These are phyloP conservation scores for Charaxes varanes DNA, from an alignment of 1,140 invertebrate genomes.

Conservation along the genomic window DNA sequence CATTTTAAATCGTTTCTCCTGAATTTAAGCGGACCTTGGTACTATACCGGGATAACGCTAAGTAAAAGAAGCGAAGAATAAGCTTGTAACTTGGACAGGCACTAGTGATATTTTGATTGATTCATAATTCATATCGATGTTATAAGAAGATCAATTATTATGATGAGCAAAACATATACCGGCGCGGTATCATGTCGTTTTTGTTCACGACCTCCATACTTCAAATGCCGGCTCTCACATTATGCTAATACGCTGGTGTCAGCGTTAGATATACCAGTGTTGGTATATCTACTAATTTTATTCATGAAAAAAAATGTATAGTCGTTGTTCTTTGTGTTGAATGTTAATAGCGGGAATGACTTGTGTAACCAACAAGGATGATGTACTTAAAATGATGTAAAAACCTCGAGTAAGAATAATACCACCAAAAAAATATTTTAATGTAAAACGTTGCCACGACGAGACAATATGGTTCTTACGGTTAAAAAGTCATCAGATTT, in stretches of 20 bases:
- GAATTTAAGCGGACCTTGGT: no score
- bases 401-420: no score
- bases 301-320: conserved; percentile 1
- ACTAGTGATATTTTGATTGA: conserved; percentile 57
- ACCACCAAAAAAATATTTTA: no score
- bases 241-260: conserved; percentile 17
- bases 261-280: no score
- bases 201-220: conserved; percentile 26
- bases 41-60: no score
- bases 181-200: conserved; percentile 33
- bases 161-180: conserved; percentile 46
- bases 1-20: no score
- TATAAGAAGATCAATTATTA: conserved; percentile 55
- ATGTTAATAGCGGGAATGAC: not conserved
- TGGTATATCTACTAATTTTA: no score
- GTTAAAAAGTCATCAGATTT: no score
- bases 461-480: no score
- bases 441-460: no score
- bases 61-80: not conserved
- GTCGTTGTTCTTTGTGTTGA: not conserved
- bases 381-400: no score
- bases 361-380: no score
- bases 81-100: conserved; percentile 21
- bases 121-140: conserved; percentile 50
- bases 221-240: conserved; percentile 16